Percentiles rank a stretch among this genome's conserved stretches.
phyloP scores from a whole-genome alignment of 2,888 invertebrate genomes.

The Carpatolechia fugitivella region DNA sequence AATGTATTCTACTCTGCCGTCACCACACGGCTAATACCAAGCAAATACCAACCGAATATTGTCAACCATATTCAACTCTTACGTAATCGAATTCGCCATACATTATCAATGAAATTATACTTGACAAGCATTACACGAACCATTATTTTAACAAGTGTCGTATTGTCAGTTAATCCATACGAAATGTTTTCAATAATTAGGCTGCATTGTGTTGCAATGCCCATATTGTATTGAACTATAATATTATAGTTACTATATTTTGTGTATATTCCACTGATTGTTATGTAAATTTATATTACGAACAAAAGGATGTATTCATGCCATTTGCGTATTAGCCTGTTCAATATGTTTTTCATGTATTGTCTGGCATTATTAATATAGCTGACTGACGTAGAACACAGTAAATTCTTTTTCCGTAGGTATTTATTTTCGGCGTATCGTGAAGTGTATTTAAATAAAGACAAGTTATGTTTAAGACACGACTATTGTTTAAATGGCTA shows the following conservation, averaged over 20 bases:
- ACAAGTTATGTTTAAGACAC: too few species aligned
- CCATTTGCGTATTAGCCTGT: slow-evolving; percentile 40
- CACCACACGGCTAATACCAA: too few species aligned
- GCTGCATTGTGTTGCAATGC: slow-evolving; percentile 44
- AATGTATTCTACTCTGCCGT: too few species aligned
- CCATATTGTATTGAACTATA: slow-evolving; percentile 29
- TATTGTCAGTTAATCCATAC: not conserved
- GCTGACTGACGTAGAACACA: slow-evolving; percentile 45
- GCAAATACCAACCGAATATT: not conserved
- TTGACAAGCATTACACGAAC: slow-evolving; percentile 31
- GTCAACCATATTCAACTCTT: not conserved
- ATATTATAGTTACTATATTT: slow-evolving; percentile 31
- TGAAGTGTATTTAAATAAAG: too few species aligned
- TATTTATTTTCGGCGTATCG: too few species aligned
- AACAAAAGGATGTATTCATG: slow-evolving; percentile 31
- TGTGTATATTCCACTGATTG: slow-evolving; percentile 38
- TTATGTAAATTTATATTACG: slow-evolving; percentile 42
- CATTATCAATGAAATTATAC: slow-evolving; percentile 19
- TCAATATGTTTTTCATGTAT: slow-evolving; percentile 41
- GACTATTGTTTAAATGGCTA: too few species aligned
- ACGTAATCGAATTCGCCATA: not conserved
- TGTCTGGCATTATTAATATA: slow-evolving; percentile 42
- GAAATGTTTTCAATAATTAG: slow-evolving; percentile 46
- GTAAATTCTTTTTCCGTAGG: slow-evolving; percentile 8
- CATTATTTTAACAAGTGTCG: slow-evolving; percentile 10